Base-by-base conservation (phyloP, 1,140 invertebrate species). In the Plodia interpunctella region DNA sequence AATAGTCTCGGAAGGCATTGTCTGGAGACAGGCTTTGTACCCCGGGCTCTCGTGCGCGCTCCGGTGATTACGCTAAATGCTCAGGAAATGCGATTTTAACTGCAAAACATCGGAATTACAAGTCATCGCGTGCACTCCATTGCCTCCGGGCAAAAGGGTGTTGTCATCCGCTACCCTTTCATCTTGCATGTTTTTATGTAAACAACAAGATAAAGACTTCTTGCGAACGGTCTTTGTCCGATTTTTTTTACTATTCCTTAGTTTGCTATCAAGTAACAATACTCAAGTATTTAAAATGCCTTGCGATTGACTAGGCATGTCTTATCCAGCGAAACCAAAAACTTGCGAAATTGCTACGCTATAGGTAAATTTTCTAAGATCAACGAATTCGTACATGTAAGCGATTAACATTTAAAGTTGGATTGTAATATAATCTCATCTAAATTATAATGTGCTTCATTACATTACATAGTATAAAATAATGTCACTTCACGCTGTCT, bases 1-100 rank as follows among this genome's bases (percentile, higher is more conserved):
- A 80, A 80, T 81, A 79, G 77, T 75, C 67, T 75, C 72, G 50
- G 68, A 78, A 72, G 68, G 73, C 59, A 78, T 87, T 88, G 80
- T 87, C 74, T 82, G 72, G 55, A 63, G 68, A 65, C 64, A 56
- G 55, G 62, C 74, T 81, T 86, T 83, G 80, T 82, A 62, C 67
- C 67, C n/a, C n/a, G n/a, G 72, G 65, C 76, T 75, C 82, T 85
- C 70, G 78, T 76, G 66, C 72, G 54, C 79, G 86, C 84, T 63
- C 69, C 78, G 65, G 60, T 80, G 76, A 70, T 66, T 82, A 63
- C 67, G 66, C 67, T 79, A 76, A 87, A 88, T 87, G 73, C 60
- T 76, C 76, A 88, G 84, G 84, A 88, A 87, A 88, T 88, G 74
- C 80, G 86, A 88, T 88, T 87, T 88, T 86, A 88, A 87, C 74